Evolutionary conservation across 2,797 vertebrate species (phyloP).

Genomic region (Myotis vivesi): DNA sequence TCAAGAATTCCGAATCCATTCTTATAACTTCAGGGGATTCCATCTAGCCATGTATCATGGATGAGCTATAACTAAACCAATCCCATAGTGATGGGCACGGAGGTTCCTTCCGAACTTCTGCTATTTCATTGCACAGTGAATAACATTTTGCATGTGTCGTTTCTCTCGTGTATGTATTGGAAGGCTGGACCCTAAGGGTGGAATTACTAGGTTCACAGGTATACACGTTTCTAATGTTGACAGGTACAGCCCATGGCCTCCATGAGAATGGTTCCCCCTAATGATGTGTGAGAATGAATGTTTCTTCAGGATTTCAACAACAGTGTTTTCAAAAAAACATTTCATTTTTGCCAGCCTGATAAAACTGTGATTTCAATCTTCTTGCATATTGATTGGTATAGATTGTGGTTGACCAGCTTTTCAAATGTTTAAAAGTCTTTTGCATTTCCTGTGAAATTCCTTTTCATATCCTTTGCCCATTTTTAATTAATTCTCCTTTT

Average conservation of each 20-base stretch:
- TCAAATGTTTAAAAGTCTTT: not conserved
- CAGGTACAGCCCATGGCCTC: not conserved
- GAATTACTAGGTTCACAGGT: not conserved
- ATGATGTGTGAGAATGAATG: not conserved
- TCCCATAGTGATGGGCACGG: fast-evolving
- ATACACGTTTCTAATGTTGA: not conserved
- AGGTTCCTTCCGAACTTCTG: not conserved
- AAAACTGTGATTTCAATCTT: not conserved
- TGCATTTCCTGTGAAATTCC: not conserved
- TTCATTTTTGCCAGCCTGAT: not conserved
- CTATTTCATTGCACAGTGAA: fast-evolving
- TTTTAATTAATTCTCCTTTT: not conserved
- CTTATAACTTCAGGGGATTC: not conserved
- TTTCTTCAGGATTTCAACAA: not conserved
- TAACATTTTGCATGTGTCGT: not conserved
- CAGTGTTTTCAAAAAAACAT: not conserved
- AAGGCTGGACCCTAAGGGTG: not conserved
- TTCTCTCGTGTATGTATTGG: not conserved
- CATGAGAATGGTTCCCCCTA: not conserved
- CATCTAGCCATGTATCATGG: fast-evolving
- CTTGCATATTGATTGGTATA: not conserved
- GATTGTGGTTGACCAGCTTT: not conserved
- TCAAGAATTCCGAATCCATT: not conserved
- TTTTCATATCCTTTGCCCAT: not conserved
- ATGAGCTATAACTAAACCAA: fast-evolving